These are phyloP conservation scores for Macrostomum lignano DNA, from an alignment of 1,140 invertebrate genomes.

Conservation along the genomic window DNA sequence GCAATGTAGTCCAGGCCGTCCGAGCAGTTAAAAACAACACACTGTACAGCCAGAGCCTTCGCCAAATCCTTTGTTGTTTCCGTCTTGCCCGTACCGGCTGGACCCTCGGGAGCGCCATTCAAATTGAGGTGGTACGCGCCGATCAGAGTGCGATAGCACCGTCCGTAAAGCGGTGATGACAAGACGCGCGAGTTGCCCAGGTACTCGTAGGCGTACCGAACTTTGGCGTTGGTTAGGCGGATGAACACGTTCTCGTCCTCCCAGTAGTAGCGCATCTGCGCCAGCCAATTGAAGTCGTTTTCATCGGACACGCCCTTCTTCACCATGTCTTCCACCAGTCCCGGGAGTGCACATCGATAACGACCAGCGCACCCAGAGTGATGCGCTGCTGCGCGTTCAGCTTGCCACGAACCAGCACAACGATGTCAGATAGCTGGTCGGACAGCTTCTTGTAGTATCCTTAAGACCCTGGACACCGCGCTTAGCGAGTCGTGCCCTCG, in stretches of 20 bases:
- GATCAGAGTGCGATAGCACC: constrained; percentile 19
- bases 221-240: constrained; percentile 7
- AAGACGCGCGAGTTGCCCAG: constrained; percentile 12
- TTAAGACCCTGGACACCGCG: constrained; percentile 14
- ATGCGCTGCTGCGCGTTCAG: constrained; percentile 24
- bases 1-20: constrained; percentile 18
- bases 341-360: constrained; percentile 27
- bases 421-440: constrained; percentile 20
- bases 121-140: constrained; percentile 45
- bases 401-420: constrained; percentile 26
- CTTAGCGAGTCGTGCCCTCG: constrained; percentile 18
- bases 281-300: constrained; percentile 28
- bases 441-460: constrained; percentile 17
- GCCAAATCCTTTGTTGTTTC: constrained; percentile 45
- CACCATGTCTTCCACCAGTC: constrained; percentile 20
- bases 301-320: constrained; percentile 19
- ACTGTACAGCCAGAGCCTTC: constrained; percentile 43
- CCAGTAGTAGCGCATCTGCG: constrained; percentile 29
- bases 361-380: constrained; percentile 25
- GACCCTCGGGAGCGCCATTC: constrained; percentile 29
- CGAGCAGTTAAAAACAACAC: constrained; percentile 13
- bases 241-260: constrained; percentile 12
- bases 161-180: constrained; percentile 29
- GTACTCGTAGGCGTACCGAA: constrained; percentile 9
- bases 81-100: constrained; percentile 26